Conservation (phyloP, 2,797 vertebrate species). For the Hypotaenidia okinawae region DNA sequence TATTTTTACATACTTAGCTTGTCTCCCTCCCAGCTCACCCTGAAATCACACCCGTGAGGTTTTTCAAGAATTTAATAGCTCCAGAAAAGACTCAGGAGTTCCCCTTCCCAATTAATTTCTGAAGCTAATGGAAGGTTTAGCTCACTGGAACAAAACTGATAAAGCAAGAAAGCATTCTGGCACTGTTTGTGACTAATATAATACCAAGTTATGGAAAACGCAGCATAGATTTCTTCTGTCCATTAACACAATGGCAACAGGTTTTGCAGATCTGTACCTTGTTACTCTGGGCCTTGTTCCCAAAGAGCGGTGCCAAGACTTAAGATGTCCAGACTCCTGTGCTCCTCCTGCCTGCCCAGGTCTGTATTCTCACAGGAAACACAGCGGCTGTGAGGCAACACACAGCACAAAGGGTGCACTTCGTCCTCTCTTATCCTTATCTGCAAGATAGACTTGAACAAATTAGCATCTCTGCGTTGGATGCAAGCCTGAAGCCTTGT, state of each 20-base stretch:
- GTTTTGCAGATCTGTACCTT: neutral
- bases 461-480: neutral
- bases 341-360: neutral
- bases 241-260: fast-evolving
- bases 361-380: neutral
- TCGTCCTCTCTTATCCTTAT: neutral
- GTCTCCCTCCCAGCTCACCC: no score
- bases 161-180: neutral
- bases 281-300: neutral
- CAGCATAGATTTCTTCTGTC: neutral
- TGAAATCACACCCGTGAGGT: neutral
- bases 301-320: no score
- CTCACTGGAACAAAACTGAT: fast-evolving
- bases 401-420: neutral
- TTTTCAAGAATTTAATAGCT: neutral
- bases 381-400: fast-evolving
- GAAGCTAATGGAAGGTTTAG: neutral
- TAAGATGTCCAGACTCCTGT: fast-evolving
- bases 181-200: neutral
- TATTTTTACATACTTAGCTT: neutral
- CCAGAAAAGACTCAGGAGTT: neutral
- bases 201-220: neutral
- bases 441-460: neutral
- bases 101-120: fast-evolving
- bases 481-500: neutral